Base-by-base conservation (phyloP, 2,888 invertebrate genomes). In the Harpagoxenus sublaevis region DNA sequence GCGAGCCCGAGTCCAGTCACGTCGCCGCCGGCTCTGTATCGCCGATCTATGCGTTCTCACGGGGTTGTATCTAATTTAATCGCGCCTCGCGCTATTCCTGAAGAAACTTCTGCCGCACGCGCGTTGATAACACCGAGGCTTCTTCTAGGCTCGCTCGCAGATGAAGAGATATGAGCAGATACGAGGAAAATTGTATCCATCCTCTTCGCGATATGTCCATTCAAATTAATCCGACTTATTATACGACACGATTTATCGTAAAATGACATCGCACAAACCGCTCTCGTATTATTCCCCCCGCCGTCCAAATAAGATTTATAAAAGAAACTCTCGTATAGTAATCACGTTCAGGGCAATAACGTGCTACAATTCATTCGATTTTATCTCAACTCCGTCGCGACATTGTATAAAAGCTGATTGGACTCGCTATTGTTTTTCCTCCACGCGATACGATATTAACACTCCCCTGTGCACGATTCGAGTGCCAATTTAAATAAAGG, bases 31-130 rank as follows among this genome's bases (percentile, higher is more conserved):
- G 35, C 71, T 55, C 55, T 42, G 55, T 51, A 70, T 84, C 57
- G 71, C 35, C 23, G 84, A 84, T 84, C 86, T 86, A 83, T 84
- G 60, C 75, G 39, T 35, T 83, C 73, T 51, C 9, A 18, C 31
- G 39, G 31, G 35, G 42, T 51, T 60, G 60, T 70, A 62, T 73
- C 78, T 88, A 83, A 82, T 82, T 88, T 81, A 83, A 84, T 42
- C 65, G 35, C 81, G 31, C 84, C 71, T 18, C 81, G 39, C 84
- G 66, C n/a, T 39, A 51, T 18, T 51, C 39, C 65, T 35, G 53
- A 28, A 6, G 53, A 53, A 60, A 65, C 39, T 65, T 42, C 39
- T 65, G 65, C 53, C 65, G 75, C 28, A 12, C 31, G 55, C 45
- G 45, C 57, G 31, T 39, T 35, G 70, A 79, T 70, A 70, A 79